phyloP scores from a whole-genome alignment of 1,140 invertebrate species.

The Paracyclopina nana region DNA sequence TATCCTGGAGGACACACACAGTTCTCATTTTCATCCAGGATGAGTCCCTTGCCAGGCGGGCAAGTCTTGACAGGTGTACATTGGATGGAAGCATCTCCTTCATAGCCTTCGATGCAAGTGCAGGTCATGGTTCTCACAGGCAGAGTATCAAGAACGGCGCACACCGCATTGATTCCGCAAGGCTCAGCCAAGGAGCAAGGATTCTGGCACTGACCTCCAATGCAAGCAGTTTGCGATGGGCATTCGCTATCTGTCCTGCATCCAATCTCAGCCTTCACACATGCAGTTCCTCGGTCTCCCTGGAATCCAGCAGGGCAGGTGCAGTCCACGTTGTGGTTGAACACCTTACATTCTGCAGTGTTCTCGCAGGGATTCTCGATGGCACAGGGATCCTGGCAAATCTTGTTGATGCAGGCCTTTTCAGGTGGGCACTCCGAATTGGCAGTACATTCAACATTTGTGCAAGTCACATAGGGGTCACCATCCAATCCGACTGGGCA shows the following conservation, averaged over 20 bases:
- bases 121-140: constrained; percentile 35
- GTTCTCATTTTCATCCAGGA: constrained; percentile 42
- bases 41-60: constrained; percentile 44
- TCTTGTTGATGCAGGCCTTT: constrained; percentile 50
- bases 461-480: constrained; percentile 36
- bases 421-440: constrained; percentile 52
- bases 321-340: constrained; percentile 56
- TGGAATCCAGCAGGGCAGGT: constrained; percentile 55
- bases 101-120: constrained; percentile 22
- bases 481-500: constrained; percentile 37
- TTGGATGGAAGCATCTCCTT: constrained; percentile 24
- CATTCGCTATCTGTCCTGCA: constrained; percentile 22
- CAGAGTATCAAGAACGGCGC: constrained; percentile 59
- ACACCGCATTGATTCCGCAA: constrained; percentile 42
- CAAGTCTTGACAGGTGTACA: constrained; percentile 34
- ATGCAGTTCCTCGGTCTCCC: constrained; percentile 43
- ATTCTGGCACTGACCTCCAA: constrained; percentile 21
- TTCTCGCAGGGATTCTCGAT: constrained; percentile 48
- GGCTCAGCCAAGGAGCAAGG: constrained; percentile 20
- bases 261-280: constrained; percentile 22
- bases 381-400: constrained; percentile 57
- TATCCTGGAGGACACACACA: constrained; percentile 50
- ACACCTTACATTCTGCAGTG: constrained; percentile 51
- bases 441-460: constrained; percentile 50
- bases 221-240: constrained; percentile 21